phyloP scores from a whole-genome alignment of 2,113 vertebrate genomes.

The Pheucticus melanocephalus region DNA sequence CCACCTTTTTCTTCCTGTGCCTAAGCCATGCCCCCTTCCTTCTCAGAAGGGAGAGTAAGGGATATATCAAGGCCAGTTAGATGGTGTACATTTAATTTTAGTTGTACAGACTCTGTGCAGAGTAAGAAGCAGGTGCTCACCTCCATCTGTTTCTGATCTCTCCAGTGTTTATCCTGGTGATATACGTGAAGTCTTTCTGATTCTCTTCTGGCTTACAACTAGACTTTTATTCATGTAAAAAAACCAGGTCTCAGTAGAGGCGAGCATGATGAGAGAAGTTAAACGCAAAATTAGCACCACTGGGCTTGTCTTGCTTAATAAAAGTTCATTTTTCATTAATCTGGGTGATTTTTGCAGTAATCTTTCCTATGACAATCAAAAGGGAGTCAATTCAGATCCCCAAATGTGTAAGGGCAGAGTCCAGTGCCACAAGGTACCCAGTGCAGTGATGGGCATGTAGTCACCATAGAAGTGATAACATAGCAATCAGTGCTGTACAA shows the following conservation, averaged over 20 bases:
- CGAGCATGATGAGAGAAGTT: neutral
- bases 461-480: neutral
- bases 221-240: neutral
- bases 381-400: neutral
- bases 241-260: neutral
- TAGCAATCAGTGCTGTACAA: neutral
- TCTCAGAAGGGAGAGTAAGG: neutral
- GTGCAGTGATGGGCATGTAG: rapidly evolving
- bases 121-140: neutral
- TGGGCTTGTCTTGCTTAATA: neutral
- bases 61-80: neutral
- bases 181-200: neutral
- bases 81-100: neutral
- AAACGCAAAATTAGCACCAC: neutral
- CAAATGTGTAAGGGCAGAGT: neutral
- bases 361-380: neutral
- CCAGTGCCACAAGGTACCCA: neutral
- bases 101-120: neutral
- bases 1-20: neutral
- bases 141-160: neutral
- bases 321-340: neutral
- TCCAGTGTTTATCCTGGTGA: neutral
- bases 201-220: neutral
- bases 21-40: neutral
- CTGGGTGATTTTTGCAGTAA: neutral